A percentile compares a stretch with the other conserved stretches of the same genome.
Conservation (phyloP, 2,888 invertebrate genomes). For the Pasiphila rectangulata region DNA sequence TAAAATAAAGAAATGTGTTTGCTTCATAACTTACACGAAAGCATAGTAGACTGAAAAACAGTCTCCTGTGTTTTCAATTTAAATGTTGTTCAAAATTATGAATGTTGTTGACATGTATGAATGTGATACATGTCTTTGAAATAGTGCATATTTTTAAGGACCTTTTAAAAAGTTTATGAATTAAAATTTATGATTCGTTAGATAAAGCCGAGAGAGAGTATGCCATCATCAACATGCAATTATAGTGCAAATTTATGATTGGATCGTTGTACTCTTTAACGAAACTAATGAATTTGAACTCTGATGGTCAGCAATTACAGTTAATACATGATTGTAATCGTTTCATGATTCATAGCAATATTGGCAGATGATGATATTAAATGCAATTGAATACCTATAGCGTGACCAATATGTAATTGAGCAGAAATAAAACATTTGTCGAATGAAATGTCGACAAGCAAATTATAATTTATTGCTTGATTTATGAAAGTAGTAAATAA, state of each 20-base stretch:
- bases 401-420: slow-evolving; percentile 3
- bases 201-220: slow-evolving; percentile 2
- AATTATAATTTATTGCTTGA: not conserved
- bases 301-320: not conserved
- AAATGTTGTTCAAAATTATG: no score
- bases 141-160: no score
- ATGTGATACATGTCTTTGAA: no score
- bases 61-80: no score
- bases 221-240: no score
- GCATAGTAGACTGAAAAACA: no score
- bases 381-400: not conserved
- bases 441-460: not conserved
- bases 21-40: no score
- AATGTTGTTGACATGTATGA: no score
- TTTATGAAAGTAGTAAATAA: slow-evolving; percentile 1
- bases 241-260: slow-evolving; percentile 24
- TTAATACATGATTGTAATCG: slow-evolving; percentile 3
- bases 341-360: not conserved
- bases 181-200: not conserved
- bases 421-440: slow-evolving; percentile 1
- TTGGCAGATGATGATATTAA: not conserved
- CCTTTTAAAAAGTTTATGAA: not conserved
- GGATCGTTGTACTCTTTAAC: slow-evolving; percentile 19
- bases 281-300: slow-evolving; percentile 19
- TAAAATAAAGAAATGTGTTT: no score